Percentiles rank a stretch among this genome's conserved stretches.
Evolutionary conservation across 2,113 vertebrate genomes (phyloP).

Genomic region (Prionailurus viverrinus): DNA sequence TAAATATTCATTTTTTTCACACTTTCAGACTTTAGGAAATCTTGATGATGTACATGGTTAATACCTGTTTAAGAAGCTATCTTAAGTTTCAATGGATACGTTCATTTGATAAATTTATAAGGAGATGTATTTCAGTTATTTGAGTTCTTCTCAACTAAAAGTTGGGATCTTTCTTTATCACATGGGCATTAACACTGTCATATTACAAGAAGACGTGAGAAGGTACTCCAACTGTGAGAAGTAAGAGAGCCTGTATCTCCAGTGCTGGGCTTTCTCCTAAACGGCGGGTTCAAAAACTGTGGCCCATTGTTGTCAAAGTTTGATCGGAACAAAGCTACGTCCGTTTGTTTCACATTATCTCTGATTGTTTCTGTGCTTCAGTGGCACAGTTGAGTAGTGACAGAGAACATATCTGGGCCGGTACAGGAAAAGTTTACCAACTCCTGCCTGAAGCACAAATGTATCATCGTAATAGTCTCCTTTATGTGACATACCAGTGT

Average conservation of each 20-base stretch:
- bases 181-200: neutral
- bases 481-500: neutral
- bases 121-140: neutral
- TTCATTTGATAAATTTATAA: neutral
- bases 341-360: neutral
- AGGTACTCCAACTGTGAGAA: neutral
- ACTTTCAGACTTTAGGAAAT: neutral
- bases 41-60: neutral
- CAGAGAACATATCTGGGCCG: neutral
- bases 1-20: neutral
- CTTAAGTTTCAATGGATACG: neutral
- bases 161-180: neutral
- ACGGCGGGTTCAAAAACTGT: neutral
- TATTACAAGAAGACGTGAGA: neutral
- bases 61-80: neutral
- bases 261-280: neutral
- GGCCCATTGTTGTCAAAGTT: neutral
- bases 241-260: neutral
- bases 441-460: neutral
- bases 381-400: neutral
- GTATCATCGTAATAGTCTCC: neutral
- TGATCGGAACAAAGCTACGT: neutral
- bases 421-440: neutral
- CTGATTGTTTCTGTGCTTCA: neutral
- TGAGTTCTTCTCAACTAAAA: neutral